These are phyloP conservation scores for Callinectes sapidus DNA, from an alignment of 2,888 invertebrate genomes.

Conservation along the genomic window DNA sequence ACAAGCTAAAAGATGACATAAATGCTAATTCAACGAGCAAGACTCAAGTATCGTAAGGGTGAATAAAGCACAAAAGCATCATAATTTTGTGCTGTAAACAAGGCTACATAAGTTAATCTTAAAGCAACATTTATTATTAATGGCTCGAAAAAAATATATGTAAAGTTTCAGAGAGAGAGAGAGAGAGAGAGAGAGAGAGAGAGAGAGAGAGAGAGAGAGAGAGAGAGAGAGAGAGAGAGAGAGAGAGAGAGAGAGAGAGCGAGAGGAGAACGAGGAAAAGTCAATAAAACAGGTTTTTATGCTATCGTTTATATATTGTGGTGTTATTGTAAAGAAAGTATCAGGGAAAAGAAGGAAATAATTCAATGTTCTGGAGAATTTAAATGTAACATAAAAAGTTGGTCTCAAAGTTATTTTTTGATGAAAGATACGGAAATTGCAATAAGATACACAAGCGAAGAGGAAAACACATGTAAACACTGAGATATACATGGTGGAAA, in stretches of 20 bases:
- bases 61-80: slow-evolving; percentile 24
- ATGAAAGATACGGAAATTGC: neutral
- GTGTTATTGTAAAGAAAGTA: neutral
- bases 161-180: neutral
- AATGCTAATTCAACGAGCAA: slow-evolving; percentile 14
- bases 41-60: neutral
- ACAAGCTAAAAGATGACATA: slow-evolving; percentile 19
- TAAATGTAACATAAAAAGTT: neutral
- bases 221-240: neutral
- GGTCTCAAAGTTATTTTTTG: neutral
- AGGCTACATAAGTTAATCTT: neutral
- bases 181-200: slow-evolving; percentile 9
- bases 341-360: neutral
- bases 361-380: neutral
- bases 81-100: slow-evolving; percentile 19
- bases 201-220: slow-evolving; percentile 14
- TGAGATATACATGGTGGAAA: neutral
- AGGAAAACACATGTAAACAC: neutral
- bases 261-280: neutral
- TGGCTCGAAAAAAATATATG: neutral
- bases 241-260: neutral
- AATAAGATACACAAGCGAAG: neutral
- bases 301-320: neutral
- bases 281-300: neutral
- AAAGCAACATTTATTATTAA: slow-evolving; percentile 8